A percentile compares a stretch with the other conserved stretches of the same genome.
Conservation (phyloP, 2,113 vertebrate species). For the Stegostoma tigrinum region DNA sequence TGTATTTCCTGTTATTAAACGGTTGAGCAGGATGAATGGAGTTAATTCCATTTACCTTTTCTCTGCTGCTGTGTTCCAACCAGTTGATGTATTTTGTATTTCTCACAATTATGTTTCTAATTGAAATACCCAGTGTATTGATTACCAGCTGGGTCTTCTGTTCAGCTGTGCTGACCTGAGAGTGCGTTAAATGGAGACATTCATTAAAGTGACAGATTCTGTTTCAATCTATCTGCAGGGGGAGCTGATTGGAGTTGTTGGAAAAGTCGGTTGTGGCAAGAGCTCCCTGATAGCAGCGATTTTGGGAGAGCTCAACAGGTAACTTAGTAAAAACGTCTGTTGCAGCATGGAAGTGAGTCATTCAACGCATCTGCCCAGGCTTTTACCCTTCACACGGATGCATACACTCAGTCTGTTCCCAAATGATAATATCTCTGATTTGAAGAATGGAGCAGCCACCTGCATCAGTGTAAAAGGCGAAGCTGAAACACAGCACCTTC, state of each 20-base stretch:
- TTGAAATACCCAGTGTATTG: too few species aligned
- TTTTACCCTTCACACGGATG: not conserved
- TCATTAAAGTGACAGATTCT: not conserved
- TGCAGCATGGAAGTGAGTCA: not conserved
- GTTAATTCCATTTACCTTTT: not conserved
- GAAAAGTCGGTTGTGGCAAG: constrained; percentile 91
- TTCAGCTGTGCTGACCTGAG: not conserved
- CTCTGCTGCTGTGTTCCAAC: not conserved
- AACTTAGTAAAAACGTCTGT: constrained; percentile 40
- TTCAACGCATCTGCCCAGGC: not conserved
- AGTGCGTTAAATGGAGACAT: not conserved
- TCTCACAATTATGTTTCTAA: not conserved
- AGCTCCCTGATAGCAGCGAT: constrained; percentile 82
- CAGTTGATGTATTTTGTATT: not conserved
- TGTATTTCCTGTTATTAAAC: not conserved
- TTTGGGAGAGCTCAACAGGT: constrained; percentile 85
- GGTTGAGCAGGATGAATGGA: not conserved
- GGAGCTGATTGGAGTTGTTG: constrained; percentile 76
- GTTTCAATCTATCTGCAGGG: constrained; percentile 60
- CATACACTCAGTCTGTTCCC: not conserved
- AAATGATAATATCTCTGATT: not conserved
- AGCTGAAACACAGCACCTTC: not conserved
- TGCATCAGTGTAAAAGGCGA: not conserved
- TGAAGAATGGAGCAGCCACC: not conserved
- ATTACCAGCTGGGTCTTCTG: not conserved